Evolutionary conservation across 2,113 vertebrate species (phyloP).

Genomic region (Calidris pygmaea): DNA sequence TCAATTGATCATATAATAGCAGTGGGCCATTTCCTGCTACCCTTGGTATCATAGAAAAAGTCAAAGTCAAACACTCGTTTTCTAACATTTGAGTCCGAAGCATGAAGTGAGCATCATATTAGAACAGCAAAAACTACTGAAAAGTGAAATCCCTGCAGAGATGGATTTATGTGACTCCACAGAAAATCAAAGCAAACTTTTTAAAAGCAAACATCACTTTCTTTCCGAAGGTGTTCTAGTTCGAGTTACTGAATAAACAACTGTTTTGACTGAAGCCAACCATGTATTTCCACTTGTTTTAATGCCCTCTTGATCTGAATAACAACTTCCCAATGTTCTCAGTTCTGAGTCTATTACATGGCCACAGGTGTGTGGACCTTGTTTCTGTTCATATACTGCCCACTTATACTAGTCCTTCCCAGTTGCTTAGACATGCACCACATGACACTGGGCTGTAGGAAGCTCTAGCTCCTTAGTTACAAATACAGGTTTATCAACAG

Average conservation of each 20-base stretch:
- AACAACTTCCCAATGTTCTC: neutral
- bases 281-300: neutral
- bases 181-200: conserved; percentile 10
- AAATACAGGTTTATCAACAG: neutral
- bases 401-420: neutral
- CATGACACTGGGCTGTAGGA: neutral
- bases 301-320: neutral
- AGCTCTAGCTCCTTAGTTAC: neutral
- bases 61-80: conserved; percentile 9
- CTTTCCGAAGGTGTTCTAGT: neutral
- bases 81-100: neutral
- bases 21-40: conserved; percentile 35
- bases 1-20: conserved; percentile 17
- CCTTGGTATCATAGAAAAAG: conserved; percentile 4
- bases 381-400: neutral
- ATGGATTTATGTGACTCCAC: neutral
- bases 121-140: neutral
- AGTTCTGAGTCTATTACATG: neutral
- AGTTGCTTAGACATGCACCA: neutral
- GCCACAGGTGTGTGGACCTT: neutral
- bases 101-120: neutral
- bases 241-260: neutral
- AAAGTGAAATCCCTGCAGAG: conserved; percentile 39
- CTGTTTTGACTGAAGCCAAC: neutral
- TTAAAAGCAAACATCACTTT: neutral